Evolutionary conservation across 2,113 vertebrate species (phyloP), one percentile per base, ranked within the genome.

Genomic region (Myotis brandtii): DNA sequence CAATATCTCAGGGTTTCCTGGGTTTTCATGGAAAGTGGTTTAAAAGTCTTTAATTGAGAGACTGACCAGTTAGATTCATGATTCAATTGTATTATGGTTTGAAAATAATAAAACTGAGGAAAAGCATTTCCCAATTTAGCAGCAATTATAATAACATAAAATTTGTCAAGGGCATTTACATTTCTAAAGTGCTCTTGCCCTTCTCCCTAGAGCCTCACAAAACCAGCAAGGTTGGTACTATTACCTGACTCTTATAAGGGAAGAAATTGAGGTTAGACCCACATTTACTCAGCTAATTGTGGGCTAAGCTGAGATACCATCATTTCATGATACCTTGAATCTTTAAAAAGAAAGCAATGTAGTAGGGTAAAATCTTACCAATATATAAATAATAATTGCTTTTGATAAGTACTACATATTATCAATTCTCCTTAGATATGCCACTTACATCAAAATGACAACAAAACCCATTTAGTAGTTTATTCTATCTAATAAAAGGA

Each of bases 81-180:
- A 87, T 88, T 92, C 56, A 70, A 40, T 76, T 81, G 23, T 67
- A 21, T 54, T n/a, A 20, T 85, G 27, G 37, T n/a, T 48, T 10
- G 32, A 84, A 94, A 83, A 64, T n/a, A 81, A 77, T 52, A 94
- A 81, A 81, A 67, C 37, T 6, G 2, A 76, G 43, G 25, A 66
- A 62, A 86, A 93, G 1, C 4, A 72, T 86, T 67, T 91, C 48
- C 43, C 62, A 48, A 67, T 80, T 79, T 72, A 94, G 77, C 54
- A 62, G 23, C 50, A 81, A 73, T 32, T 93, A 8, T 79, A 82
- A 82, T 76, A 93, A 64, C 0, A 37, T 21, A 81, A 85, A 32
- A 81, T 85, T 89, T 73, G 27, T 88, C 70, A 91, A 77, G 27
- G 40, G 5, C 48, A 82, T 94, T 96, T 92, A 56, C 27, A 56